Evolutionary conservation across 1,140 invertebrate genomes (phyloP), one percentile per base, ranked within the genome.

Genomic region (Venustaconcha ellipsiformis): DNA sequence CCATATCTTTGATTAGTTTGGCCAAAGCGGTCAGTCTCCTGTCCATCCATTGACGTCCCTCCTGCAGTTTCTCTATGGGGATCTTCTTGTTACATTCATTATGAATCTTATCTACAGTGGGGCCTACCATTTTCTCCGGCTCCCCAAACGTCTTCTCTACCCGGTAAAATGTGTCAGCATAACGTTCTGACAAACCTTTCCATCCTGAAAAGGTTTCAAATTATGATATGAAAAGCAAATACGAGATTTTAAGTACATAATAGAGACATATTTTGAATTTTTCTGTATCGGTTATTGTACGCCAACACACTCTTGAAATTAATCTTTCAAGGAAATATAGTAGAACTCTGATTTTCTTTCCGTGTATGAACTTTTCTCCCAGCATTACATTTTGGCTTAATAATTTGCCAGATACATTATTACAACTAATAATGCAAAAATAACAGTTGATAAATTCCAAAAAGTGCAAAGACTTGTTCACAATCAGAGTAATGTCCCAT

Each of bases 21-120:
- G 95, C 94, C 14, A 98, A 90, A 72, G 95, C 93, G 0, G 94
- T 95, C 14, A 99, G 91, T 76, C 95, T 94, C 37, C 92, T 91
- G 86, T 98, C 96, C 58, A 97, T 91, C 95, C 96, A 98, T 3
- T 91, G 92, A 62, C 96, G 91, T 76, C 95, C 89, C 72, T 95
- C 93, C 62, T 91, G 92, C 23, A 98, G 89, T 83, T 94, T 92
- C 48, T 95, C 93, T 18, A 97, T 80, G 0, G 96, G 95, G 26
- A 95, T 74, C 37, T 67, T 67, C 3, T 67, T 66, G 11, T 76
- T 78, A 30, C 88, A 70, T 55, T 82, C 81, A 14, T 57, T 37
- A 17, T 86, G 82, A 14, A 87, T 83, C 18, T 74, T 72, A 2
- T 85, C 81, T 30, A 86, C 30, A 12, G 71, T 78, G 26, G 70